Base-by-base conservation (phyloP, 2,113 vertebrate species). In the Pipra filicauda region DNA sequence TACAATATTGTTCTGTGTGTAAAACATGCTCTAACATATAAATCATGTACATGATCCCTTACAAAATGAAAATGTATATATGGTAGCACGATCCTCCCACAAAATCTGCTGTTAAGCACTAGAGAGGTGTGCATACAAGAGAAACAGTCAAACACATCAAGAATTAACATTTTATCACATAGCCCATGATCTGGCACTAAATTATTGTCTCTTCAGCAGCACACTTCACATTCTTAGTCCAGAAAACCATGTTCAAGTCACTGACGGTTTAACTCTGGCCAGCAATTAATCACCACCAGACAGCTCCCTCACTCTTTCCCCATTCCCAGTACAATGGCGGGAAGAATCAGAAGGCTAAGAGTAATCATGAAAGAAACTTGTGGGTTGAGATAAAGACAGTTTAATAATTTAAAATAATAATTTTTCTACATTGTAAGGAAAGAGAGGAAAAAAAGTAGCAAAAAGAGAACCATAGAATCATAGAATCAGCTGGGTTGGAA, bases 311-410 rank as follows among this genome's bases (percentile, higher is more conserved):
- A 43, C 12, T 33, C 11, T 17, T 7, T 8, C 5, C 37, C 8
- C 6, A 2, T 0, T 8, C 19, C 8, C 3, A 5, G 4, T 23
- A 22, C 35, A 6, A 49, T 12, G 11, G 2, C 5, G 2, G 12
- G 11, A 3, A 46, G 33, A 81, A 81, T 21, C 2, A 1, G 26
- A 71, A 65, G 17, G 17, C 15, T 20, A 23, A 49, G 61, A 41
- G 24, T 48, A 22, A 61, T 52, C 26, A 27, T 5, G 15, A 58
- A 51, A 65, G 39, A 39, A 11, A 75, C 7, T 17, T 15, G 23
- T 17, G 6, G 4, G 5, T 14, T 52, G 30, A 76, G 21, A 44
- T 8, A 24, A 26, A 75, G 75, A n/a, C 17, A 87, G 24, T 21
- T 52, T n/a, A 62, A n/a, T 51, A 30, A 57, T 30, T 35, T 19